These are phyloP conservation scores for Elysia chlorotica DNA, from an alignment of 1,140 invertebrate genomes.

Conservation along the genomic window DNA sequence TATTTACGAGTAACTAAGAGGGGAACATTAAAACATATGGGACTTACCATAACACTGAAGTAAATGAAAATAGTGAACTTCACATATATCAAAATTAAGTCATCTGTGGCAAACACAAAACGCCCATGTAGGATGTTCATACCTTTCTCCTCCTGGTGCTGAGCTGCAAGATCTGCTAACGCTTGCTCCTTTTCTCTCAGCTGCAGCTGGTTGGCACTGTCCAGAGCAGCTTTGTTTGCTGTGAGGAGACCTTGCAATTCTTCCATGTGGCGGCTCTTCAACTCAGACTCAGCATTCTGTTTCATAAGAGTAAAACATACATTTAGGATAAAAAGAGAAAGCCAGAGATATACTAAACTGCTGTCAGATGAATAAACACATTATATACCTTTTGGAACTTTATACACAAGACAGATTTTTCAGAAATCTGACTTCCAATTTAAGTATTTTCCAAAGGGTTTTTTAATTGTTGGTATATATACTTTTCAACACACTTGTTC, in stretches of 20 bases:
- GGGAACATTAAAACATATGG: too few relatives aligned
- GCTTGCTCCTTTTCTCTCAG: slow-evolving; percentile 30
- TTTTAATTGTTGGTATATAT: too few relatives aligned
- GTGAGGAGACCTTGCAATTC: slow-evolving; percentile 53
- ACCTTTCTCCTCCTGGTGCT: slow-evolving; percentile 17
- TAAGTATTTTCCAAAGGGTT: neutral
- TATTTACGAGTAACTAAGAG: too few relatives aligned
- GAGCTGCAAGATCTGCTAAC: slow-evolving; percentile 27
- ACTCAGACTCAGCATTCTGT: slow-evolving; percentile 42
- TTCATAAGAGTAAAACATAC: neutral
- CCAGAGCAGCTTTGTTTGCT: slow-evolving; percentile 51
- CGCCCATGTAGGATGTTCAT: too few relatives aligned
- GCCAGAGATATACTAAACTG: neutral
- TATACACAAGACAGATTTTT: neutral
- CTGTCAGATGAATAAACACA: neutral
- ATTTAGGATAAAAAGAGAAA: neutral
- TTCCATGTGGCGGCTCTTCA: slow-evolving; percentile 47
- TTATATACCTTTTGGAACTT: neutral
- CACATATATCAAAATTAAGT: too few relatives aligned
- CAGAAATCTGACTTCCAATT: neutral
- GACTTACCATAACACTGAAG: too few relatives aligned
- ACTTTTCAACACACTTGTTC: too few relatives aligned
- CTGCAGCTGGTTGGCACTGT: slow-evolving; percentile 22
- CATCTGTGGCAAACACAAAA: too few relatives aligned
- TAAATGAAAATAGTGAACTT: too few relatives aligned